Evolutionary conservation across 2,888 invertebrate species (phyloP).

Genomic region (Eupeodes latifasciatus): DNA sequence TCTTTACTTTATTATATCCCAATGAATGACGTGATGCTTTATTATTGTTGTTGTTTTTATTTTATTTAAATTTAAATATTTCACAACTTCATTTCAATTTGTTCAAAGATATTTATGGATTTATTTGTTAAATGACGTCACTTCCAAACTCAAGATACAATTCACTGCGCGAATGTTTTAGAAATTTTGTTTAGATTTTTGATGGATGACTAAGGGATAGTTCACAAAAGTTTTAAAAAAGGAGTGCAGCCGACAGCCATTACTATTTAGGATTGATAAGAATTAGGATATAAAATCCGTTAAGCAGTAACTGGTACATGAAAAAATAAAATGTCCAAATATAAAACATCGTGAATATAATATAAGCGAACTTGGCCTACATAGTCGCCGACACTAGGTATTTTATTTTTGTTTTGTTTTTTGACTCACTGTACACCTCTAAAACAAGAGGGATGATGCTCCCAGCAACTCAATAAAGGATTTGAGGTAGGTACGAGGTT

Average conservation of each 20-base stretch:
- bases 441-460: no score
- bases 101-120: not conserved
- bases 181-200: constrained; percentile 7
- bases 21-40: not conserved
- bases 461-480: no score
- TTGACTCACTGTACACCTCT: no score
- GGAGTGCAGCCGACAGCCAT: no score
- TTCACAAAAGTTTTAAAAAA: no score
- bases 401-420: no score
- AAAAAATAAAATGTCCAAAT: not conserved
- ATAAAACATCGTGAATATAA: not conserved
- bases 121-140: constrained; percentile 48
- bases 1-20: not conserved
- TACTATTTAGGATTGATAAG: no score
- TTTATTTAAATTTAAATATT: not conserved
- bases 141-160: constrained; percentile 18
- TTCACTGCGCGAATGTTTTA: constrained; percentile 4
- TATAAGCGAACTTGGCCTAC: not conserved
- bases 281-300: no score
- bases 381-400: no score
- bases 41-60: not conserved
- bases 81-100: not conserved
- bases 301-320: no score
- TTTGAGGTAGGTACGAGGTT: no score
- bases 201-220: no score